A percentile compares a stretch with the other conserved stretches of the same genome.
Conservation (phyloP, 2,888 invertebrate genomes). For the Perithous albicinctus region DNA sequence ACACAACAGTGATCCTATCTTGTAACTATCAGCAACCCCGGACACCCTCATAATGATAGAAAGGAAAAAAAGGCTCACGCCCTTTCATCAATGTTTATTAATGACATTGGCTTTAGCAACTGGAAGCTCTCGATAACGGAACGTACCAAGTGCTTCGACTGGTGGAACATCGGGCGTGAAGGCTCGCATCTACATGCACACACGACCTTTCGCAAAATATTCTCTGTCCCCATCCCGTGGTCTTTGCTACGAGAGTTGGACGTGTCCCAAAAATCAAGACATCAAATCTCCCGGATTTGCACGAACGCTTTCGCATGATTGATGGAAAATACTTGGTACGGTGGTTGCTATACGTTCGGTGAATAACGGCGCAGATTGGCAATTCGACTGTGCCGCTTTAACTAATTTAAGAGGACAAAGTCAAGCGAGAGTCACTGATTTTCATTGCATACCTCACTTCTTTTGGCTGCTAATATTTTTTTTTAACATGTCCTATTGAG, state of each 20-base stretch:
- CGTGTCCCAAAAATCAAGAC: conserved; percentile 25
- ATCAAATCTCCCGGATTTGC: conserved; percentile 5
- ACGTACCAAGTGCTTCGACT: background rate
- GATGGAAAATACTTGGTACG: conserved; percentile 17
- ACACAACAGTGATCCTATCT: background rate
- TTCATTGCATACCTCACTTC: too few relatives aligned
- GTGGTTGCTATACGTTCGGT: background rate
- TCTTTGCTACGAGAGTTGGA: background rate
- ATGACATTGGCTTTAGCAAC: conserved; percentile 59
- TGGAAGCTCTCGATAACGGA: conserved; percentile 50
- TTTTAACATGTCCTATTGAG: too few relatives aligned
- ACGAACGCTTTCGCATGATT: conserved; percentile 19
- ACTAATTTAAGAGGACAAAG: too few relatives aligned
- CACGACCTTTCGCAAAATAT: background rate
- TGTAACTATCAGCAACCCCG: background rate
- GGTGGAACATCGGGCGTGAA: background rate
- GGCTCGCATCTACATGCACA: conserved; percentile 4
- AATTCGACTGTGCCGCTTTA: background rate
- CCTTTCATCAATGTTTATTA: conserved; percentile 42
- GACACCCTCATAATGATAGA: background rate
- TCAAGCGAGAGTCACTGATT: too few relatives aligned
- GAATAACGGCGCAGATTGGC: background rate
- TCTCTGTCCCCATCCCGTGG: background rate
- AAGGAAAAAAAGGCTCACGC: background rate
- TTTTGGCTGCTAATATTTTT: too few relatives aligned